Evolutionary conservation across 2,113 vertebrate species (phyloP).

Genomic region (Caracal caracal): DNA sequence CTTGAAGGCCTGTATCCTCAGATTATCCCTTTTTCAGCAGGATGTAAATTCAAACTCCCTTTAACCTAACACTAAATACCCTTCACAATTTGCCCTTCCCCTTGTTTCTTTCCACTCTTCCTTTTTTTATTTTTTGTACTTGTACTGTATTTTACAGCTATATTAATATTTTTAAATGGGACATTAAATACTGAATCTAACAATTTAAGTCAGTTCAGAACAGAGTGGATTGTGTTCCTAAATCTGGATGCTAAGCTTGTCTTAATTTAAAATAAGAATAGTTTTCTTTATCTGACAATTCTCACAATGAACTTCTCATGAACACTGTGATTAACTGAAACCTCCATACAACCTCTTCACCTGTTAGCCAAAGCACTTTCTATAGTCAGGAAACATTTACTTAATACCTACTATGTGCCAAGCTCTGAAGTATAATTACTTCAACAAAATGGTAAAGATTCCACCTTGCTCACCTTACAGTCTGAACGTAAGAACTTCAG

Average conservation of each 20-base stretch:
- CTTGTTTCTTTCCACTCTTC: background rate
- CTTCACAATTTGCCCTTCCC: background rate
- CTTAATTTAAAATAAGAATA: background rate
- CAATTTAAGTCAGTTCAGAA: conserved; percentile 42
- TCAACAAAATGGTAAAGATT: conserved; percentile 1
- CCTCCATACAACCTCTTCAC: background rate
- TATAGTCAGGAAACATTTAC: conserved; percentile 16
- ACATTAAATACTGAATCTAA: conserved; percentile 5
- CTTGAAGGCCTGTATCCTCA: background rate
- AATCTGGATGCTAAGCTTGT: background rate
- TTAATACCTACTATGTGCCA: background rate
- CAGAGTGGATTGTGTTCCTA: background rate
- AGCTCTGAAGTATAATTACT: conserved; percentile 24
- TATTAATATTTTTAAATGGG: conserved; percentile 22
- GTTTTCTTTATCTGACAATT: background rate
- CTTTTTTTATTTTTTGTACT: background rate
- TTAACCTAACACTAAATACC: background rate
- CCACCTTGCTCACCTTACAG: background rate
- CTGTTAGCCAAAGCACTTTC: background rate
- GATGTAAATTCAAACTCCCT: background rate
- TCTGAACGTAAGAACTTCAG: background rate
- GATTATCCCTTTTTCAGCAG: background rate
- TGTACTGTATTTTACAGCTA: background rate
- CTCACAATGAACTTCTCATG: background rate
- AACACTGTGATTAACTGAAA: conserved; percentile 21